Evolutionary conservation across 2,113 vertebrate genomes (phyloP), one percentile per base, ranked within the genome.

Genomic region (Rhombomys opimus): DNA sequence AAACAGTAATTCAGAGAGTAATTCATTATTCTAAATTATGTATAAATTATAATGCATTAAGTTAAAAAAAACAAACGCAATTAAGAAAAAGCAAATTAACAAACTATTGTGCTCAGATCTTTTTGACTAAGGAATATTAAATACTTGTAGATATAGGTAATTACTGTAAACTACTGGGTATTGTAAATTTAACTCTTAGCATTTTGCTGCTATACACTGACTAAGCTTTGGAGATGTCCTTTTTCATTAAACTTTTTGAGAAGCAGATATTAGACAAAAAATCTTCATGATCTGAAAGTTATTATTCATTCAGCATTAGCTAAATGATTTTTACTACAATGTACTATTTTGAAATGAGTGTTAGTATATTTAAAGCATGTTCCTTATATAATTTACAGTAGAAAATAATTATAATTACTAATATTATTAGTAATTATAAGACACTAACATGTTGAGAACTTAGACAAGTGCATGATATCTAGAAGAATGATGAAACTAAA

Each of bases 11-110:
- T 92, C 91, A 89, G 93, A 76, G 52, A 97, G 10, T 61, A 46
- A 82, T 94, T 13, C 20, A 75, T 93, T 97, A 77, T 86, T 96
- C 32, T 93, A 73, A 95, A 93, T 96, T 96, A 82, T 73, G 32
- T 57, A 75, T 97, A 70, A 81, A 12, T 93, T 96, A 54, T 90
- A 87, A 93, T 90, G 17, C 32, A 92, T 87, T 76, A 93, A 93
- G 80, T 88, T 87, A 92, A 95, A 95, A 91, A n/a, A 84, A 67
- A 90, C 68, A 96, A 96, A 81, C 75, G 12, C 50, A 92, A 80
- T 6, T 57, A 35, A 90, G 18, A 73, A 86, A 96, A 78, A n/a
- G 95, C 76, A 92, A 77, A 54, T 67, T 95, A 52, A 18, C 82
- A 95, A 95, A 46, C 95, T 91, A 89, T 38, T 94, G n/a, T 90